phyloP scores from a whole-genome alignment of 2,113 vertebrate species.

The Aleadryas rufinucha region DNA sequence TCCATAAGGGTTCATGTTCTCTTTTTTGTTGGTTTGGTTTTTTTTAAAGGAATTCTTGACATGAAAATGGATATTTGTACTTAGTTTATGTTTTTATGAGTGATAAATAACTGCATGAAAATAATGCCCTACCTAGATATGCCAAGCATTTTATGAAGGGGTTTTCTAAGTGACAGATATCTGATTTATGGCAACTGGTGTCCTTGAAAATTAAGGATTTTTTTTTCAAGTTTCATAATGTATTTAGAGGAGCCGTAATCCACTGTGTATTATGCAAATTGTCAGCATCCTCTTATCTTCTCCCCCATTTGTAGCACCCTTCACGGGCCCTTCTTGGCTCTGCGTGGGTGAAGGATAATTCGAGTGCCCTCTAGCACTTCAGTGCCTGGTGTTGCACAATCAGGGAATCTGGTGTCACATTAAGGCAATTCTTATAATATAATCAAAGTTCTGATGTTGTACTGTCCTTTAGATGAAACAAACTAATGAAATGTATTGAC shows the following conservation, averaged over 20 bases:
- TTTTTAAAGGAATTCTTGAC: background rate
- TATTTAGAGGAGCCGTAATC: background rate
- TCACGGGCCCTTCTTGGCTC: background rate
- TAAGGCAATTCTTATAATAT: constrained; percentile 71
- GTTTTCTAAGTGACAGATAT: background rate
- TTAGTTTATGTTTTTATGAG: background rate
- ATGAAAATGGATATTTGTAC: background rate
- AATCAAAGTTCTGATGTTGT: constrained; percentile 73
- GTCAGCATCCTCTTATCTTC: background rate
- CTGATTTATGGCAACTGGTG: background rate
- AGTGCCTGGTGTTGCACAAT: constrained; percentile 55
- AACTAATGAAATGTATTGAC: constrained; percentile 81
- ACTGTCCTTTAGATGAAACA: constrained; percentile 74
- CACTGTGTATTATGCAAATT: background rate
- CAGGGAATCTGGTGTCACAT: constrained; percentile 68
- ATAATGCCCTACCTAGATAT: background rate
- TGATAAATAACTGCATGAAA: background rate
- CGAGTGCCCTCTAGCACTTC: constrained; percentile 60
- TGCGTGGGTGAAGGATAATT: constrained; percentile 61
- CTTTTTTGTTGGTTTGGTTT: no score
- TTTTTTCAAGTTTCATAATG: background rate
- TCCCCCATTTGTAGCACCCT: background rate
- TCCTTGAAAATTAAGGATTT: constrained; percentile 14
- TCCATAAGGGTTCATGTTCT: background rate
- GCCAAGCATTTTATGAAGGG: background rate